Conservation (phyloP, 2,888 invertebrate species). For the Papilio protenor region DNA sequence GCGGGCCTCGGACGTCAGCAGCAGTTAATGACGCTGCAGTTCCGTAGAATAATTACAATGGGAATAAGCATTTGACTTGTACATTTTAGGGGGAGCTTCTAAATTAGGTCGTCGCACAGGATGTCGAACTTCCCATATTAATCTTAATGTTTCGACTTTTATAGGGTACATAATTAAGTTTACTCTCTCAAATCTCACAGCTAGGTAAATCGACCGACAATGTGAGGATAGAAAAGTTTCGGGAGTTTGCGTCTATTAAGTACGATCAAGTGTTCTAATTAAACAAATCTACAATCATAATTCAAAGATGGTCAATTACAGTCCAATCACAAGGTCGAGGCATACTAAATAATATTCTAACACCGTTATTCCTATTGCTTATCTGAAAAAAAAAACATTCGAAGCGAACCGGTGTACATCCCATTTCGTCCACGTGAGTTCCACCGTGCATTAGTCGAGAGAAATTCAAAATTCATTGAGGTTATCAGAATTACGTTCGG, state of each 20-base stretch:
- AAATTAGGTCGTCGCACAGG: neutral
- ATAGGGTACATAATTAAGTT: neutral
- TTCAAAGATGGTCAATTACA: neutral
- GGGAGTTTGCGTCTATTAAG: neutral
- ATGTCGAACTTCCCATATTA: neutral
- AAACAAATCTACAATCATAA: neutral
- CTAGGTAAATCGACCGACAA: neutral
- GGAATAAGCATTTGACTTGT: slow-evolving; percentile 17
- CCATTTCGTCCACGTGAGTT: slow-evolving; percentile 36
- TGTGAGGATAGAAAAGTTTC: neutral
- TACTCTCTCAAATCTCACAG: neutral
- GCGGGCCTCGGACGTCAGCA: slow-evolving; percentile 62
- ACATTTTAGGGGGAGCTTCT: neutral
- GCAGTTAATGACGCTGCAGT: slow-evolving; percentile 54
- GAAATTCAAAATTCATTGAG: slow-evolving; percentile 42
- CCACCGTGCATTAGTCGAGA: slow-evolving; percentile 37
- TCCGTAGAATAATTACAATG: slow-evolving; percentile 38
- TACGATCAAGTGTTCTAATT: neutral
- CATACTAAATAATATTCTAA: slow-evolving; percentile 32
- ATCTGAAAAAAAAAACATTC: slow-evolving; percentile 33
- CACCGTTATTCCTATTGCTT: slow-evolving; percentile 27
- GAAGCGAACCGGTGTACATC: slow-evolving; percentile 37
- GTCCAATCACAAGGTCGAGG: slow-evolving; percentile 14
- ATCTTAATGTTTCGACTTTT: neutral
- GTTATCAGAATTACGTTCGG: slow-evolving; percentile 40